Base-by-base conservation (phyloP, 2,888 invertebrate species). In the Andrena bucephala region DNA sequence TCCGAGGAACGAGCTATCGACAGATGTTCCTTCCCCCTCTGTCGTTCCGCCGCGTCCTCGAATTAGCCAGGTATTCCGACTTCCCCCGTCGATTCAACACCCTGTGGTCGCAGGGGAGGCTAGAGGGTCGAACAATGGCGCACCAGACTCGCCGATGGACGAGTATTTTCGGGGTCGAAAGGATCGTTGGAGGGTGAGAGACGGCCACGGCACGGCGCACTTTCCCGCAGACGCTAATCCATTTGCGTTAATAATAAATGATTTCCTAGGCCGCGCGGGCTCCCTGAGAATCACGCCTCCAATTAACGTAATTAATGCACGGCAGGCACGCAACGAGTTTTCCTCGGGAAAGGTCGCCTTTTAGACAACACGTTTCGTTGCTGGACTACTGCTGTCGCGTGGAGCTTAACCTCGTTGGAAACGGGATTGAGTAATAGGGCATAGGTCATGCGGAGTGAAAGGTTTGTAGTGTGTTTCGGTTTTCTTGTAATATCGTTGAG, bases 11-110 rank as follows among this genome's bases (percentile, higher is more conserved):
- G 59, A 68, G 78, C 78, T 62, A 84, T 78, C 87, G 85, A 84
- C 89, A 89, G 89, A 87, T 88, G 87, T 89, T 85, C 27, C 83
- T 69, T 76, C 31, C 77, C 84, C 48, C 85, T 36, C 69, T 60
- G 42, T 33, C 68, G 67, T 67, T 65, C 24, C 62, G 63, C 42
- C 69, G 42, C 79, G 42, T 82, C 67, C 80, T 68, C 74, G 72
- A 89, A 88, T 88, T 86, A 86, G 65, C 80, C 63, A 54, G 71
- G 80, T 76, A 63, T 63, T 36, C 27, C 8, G 42, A 31, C 62
- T 27, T 42, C 42, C 65, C 75, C 52, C 57, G 77, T 20, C 60
- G 68, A 80, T 68, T 54, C 6, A 63, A 71, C 78, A 63, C 42
- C 24, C 24, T 57, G 24, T 13, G 57, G 57, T 57, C 10, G 10